Percentiles rank a stretch among this genome's conserved stretches.
These are phyloP conservation scores for Elysia crispata DNA, from an alignment of 2,888 invertebrate species.

Conservation along the genomic window DNA sequence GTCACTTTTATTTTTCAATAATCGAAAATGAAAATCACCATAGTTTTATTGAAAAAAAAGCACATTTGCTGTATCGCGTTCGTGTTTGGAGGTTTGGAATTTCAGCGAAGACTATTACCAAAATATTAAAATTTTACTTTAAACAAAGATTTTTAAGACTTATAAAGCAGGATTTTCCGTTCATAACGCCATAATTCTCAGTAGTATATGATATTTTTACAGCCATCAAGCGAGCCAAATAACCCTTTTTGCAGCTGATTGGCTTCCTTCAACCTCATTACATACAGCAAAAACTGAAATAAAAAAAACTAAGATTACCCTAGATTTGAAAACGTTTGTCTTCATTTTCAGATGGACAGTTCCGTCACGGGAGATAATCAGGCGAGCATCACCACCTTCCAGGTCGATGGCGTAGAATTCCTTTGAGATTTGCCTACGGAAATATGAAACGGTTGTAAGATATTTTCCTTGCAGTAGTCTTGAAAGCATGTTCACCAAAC, in stretches of 20 bases:
- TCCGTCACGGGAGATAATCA: slow-evolving; percentile 23
- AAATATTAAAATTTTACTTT: too few species aligned
- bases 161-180: too few species aligned
- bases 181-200: too few species aligned
- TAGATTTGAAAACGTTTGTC: not conserved
- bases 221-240: too few species aligned
- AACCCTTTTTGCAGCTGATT: too few species aligned
- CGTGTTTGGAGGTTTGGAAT: too few species aligned
- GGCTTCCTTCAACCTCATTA: too few species aligned
- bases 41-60: not conserved
- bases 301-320: not conserved
- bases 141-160: too few species aligned
- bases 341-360: slow-evolving; percentile 23
- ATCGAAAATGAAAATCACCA: too few species aligned
- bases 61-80: not conserved
- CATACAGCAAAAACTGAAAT: not conserved
- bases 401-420: slow-evolving; percentile 10
- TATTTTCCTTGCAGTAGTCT: not conserved
- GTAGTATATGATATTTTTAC: too few species aligned
- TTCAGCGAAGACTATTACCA: too few species aligned
- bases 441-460: not conserved
- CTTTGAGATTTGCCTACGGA: slow-evolving; percentile 26
- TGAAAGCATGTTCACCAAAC: not conserved
- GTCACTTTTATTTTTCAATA: too few species aligned
- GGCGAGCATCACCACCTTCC: not conserved